Evolutionary conservation across 2,113 vertebrate species (phyloP).

Genomic region (Paratilapia polleni): DNA sequence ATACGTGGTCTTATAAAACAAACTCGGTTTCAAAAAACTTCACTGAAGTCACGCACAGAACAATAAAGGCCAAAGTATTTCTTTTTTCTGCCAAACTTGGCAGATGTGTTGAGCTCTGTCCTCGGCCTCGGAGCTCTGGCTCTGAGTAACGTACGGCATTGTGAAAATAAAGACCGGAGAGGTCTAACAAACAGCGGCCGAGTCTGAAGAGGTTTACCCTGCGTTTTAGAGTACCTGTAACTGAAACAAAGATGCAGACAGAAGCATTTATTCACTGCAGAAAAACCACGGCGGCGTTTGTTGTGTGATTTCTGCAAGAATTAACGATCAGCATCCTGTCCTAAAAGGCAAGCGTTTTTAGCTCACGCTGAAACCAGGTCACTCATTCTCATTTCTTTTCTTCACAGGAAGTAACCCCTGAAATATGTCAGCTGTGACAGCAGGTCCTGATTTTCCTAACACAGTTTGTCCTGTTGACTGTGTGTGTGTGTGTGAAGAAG

Average conservation of each 20-base stretch:
- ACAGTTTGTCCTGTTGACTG: too few relatives aligned
- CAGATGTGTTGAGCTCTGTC: too few relatives aligned
- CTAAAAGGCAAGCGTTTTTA: not conserved
- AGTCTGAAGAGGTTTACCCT: too few relatives aligned
- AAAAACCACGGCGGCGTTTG: not conserved
- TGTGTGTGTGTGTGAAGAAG: too few relatives aligned
- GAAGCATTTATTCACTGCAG: not conserved
- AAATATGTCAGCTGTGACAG: not conserved
- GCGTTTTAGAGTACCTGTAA: not conserved
- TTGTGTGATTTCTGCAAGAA: not conserved
- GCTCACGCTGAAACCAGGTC: not conserved
- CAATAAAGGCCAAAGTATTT: not conserved
- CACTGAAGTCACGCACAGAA: not conserved
- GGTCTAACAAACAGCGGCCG: too few relatives aligned
- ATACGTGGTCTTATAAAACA: too few relatives aligned
- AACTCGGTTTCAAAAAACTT: not conserved
- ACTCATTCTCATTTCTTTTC: not conserved
- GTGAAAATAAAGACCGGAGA: too few relatives aligned
- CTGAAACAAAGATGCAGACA: not conserved
- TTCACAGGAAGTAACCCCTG: not conserved
- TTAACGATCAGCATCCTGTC: not conserved
- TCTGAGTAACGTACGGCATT: too few relatives aligned
- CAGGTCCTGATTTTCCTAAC: not conserved
- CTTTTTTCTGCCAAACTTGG: too few relatives aligned
- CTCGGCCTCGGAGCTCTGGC: too few relatives aligned